Evolutionary conservation across 2,888 invertebrate species (phyloP).

Genomic region (Fabriciana adippe): DNA sequence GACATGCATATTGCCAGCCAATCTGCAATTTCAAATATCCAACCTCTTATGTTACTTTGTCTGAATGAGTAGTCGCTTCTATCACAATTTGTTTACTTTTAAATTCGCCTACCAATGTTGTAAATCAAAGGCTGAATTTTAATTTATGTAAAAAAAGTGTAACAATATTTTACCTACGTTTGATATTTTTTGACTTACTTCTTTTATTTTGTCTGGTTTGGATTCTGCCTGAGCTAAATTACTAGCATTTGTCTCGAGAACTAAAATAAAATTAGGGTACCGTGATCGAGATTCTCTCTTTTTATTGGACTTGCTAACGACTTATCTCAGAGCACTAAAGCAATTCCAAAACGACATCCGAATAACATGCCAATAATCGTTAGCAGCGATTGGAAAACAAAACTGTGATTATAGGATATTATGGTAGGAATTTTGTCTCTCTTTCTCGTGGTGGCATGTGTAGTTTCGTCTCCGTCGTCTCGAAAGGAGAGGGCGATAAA

Average conservation of each 20-base stretch:
- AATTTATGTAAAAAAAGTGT: slow-evolving; percentile 39
- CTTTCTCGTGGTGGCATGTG: slow-evolving; percentile 48
- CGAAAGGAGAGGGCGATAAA: slow-evolving; percentile 70
- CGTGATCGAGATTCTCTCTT: slow-evolving; percentile 57
- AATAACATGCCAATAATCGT: slow-evolving; percentile 87
- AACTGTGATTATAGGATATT: slow-evolving; percentile 85
- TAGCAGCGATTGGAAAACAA: slow-evolving; percentile 86
- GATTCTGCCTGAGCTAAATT: not conserved
- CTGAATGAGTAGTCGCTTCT: slow-evolving; percentile 48
- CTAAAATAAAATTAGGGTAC: slow-evolving; percentile 13
- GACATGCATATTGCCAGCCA: slow-evolving; percentile 73
- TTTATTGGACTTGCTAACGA: slow-evolving; percentile 78
- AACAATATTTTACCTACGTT: slow-evolving; percentile 3
- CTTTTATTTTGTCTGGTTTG: slow-evolving; percentile 8
- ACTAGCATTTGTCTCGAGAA: slow-evolving; percentile 1
- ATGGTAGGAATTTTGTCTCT: slow-evolving; percentile 60
- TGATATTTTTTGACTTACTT: not conserved
- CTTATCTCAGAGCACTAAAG: slow-evolving; percentile 75
- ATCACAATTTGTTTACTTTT: slow-evolving; percentile 31
- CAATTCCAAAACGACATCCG: slow-evolving; percentile 79
- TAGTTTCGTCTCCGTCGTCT: slow-evolving; percentile 60
- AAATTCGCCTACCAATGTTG: slow-evolving; percentile 35
- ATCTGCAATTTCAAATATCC: slow-evolving; percentile 72
- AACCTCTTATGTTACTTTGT: slow-evolving; percentile 56
- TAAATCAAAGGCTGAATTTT: slow-evolving; percentile 40